Evolutionary conservation across 2,888 invertebrate genomes (phyloP), one percentile per base, ranked within the genome.

Genomic region (Nysson spinosus): DNA sequence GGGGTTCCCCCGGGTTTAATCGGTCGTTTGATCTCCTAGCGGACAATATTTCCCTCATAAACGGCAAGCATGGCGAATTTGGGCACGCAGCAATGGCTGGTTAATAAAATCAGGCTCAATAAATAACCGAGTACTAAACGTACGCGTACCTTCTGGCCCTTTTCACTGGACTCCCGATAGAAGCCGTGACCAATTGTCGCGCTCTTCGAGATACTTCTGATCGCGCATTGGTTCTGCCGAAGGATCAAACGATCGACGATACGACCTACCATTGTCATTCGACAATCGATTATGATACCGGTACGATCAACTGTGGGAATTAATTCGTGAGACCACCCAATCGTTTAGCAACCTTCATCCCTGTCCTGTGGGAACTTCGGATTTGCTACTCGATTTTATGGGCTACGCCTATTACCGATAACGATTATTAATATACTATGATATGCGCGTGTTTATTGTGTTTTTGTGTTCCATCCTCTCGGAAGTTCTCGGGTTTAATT

Each of bases 1-100:
- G 46, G n/a, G 37, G 26, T 52, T 40, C 32, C 66, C 35, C 68
- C 61, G 66, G 71, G 69, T 61, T 74, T 76, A 81, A 83, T 83
- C 80, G 75, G 28, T 22, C 60, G 51, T 72, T 72, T 70, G 73
- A 81, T 82, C 80, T 80, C 55, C 62, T 26, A 11, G 26, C 20
- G 56, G 43, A 58, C 65, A 72, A 78, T 75, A 69, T 77, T 77
- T 77, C 68, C 54, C 77, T 78, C 69, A 58, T 78, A 71, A 78
- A 75, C 56, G 37, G 64, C 56, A 30, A 42, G 65, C 77, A 60
- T 74, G 60, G 12, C 71, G 65, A 77, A 77, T 76, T 37, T n/a
- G n/a, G n/a, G n/a, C n/a, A n/a, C n/a, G n/a, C n/a, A n/a, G n/a
- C n/a, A n/a, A n/a, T n/a, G n/a, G n/a, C n/a, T n/a, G n/a, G n/a